phyloP scores from a whole-genome alignment of 2,888 invertebrate species.

The Disparrhopalites patrizii region DNA sequence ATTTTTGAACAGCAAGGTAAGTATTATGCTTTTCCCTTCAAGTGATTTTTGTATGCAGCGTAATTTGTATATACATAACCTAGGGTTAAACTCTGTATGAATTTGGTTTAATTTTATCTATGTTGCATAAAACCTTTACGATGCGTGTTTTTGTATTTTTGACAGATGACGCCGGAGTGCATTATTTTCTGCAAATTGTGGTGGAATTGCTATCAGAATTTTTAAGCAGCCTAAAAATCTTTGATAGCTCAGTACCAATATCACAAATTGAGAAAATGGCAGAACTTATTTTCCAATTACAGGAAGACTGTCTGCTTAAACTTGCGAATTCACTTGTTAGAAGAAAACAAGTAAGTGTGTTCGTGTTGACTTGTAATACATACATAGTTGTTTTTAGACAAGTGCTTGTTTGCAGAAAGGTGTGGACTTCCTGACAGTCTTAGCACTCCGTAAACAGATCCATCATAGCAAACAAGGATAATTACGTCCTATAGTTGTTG shows the following conservation, averaged over 20 bases:
- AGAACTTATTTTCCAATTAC: constrained; percentile 38
- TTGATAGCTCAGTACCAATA: constrained; percentile 33
- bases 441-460: too few species aligned
- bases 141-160: not conserved
- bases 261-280: constrained; percentile 34
- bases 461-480: too few species aligned
- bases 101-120: not conserved
- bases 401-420: too few species aligned
- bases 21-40: not conserved
- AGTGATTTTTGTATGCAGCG: not conserved
- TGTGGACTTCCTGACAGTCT: too few species aligned
- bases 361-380: not conserved
- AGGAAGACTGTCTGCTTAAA: constrained; percentile 27
- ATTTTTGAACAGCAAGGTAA: constrained; percentile 21
- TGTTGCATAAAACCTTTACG: not conserved
- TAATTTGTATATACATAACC: constrained; percentile 4
- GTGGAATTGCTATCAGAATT: constrained; percentile 32
- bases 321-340: constrained; percentile 22
- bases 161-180: constrained; percentile 12
- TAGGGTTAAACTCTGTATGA: constrained; percentile 1
- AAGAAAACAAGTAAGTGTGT: constrained; percentile 25
- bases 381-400: not conserved
- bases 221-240: constrained; percentile 39
- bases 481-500: too few species aligned
- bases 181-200: constrained; percentile 27